Percentiles rank a stretch among this genome's conserved stretches.
Conservation (phyloP, 2,888 invertebrate species). For the Hydriomena furcata region DNA sequence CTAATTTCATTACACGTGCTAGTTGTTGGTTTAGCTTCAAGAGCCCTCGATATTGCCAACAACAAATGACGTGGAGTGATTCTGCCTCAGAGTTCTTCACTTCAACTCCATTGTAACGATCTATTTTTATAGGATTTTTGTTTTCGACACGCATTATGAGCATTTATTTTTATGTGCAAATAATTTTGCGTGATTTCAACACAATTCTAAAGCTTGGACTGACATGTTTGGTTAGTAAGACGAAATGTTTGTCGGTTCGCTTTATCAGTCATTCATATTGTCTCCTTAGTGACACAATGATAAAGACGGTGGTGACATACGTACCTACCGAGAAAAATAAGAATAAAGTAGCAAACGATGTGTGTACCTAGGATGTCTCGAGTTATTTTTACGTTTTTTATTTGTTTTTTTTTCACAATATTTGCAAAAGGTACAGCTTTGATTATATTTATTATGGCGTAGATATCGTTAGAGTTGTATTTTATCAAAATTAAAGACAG, state of each 20-base stretch:
- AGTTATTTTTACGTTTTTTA: too few species aligned
- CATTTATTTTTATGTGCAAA: slow-evolving; percentile 25
- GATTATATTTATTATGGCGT: too few species aligned
- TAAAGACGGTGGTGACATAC: slow-evolving; percentile 11
- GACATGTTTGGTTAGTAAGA: slow-evolving; percentile 29
- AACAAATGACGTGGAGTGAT: slow-evolving; percentile 69
- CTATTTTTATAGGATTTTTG: slow-evolving; percentile 54
- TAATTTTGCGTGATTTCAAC: slow-evolving; percentile 27
- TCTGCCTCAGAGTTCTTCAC: slow-evolving; percentile 48
- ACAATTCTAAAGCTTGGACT: slow-evolving; percentile 17
- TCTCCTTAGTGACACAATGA: slow-evolving; percentile 28
- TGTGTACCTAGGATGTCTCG: too few species aligned
- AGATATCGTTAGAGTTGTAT: too few species aligned
- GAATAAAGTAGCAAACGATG: too few species aligned
- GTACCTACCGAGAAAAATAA: too few species aligned
- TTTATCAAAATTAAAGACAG: too few species aligned
- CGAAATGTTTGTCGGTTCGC: slow-evolving; percentile 21
- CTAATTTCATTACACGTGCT: slow-evolving; percentile 33
- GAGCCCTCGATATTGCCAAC: slow-evolving; percentile 69
- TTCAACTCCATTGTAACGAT: slow-evolving; percentile 43
- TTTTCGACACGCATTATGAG: slow-evolving; percentile 39
- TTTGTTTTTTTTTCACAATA: too few species aligned
- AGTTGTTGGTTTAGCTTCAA: slow-evolving; percentile 64
- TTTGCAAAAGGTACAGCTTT: too few species aligned
- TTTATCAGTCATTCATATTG: slow-evolving; percentile 31